These are phyloP conservation scores for Paragorgia papillata DNA, from an alignment of 92 coral and sea anemone species.

Conservation along the genomic window DNA sequence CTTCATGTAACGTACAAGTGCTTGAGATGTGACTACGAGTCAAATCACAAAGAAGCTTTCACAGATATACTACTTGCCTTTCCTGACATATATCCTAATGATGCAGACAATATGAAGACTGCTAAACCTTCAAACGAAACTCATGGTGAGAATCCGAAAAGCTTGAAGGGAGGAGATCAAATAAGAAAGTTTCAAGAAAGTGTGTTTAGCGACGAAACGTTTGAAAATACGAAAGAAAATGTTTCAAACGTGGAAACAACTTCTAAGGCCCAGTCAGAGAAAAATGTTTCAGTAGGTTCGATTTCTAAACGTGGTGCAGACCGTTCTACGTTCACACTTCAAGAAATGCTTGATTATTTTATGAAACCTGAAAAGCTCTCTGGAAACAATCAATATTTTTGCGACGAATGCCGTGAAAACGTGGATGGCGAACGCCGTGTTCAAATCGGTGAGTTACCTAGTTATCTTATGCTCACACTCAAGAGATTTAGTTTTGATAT, in stretches of 20 bases:
- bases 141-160: constrained; percentile 56
- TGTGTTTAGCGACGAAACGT: constrained; percentile 52
- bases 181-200: constrained; percentile 22
- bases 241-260: constrained; percentile 51
- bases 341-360: constrained; percentile 82
- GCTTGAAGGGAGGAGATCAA: constrained; percentile 89
- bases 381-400: constrained; percentile 88
- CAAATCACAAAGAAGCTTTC: constrained; percentile 86
- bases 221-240: constrained; percentile 54
- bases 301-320: constrained; percentile 46
- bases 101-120: constrained; percentile 8
- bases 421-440: constrained; percentile 95
- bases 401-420: constrained; percentile 82
- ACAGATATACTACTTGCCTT: constrained; percentile 91
- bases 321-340: constrained; percentile 61
- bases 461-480: constrained; percentile 74
- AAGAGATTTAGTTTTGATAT: constrained; percentile 92
- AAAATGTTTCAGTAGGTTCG: constrained; percentile 41
- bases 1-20: constrained; percentile 80
- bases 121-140: constrained; percentile 6
- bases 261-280: constrained; percentile 43
- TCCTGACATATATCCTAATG: constrained; percentile 59
- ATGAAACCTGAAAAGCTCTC: constrained; percentile 86
- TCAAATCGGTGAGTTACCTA: constrained; percentile 74
- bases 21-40: constrained; percentile 68